Evolutionary conservation across 2,113 vertebrate genomes (phyloP).

Genomic region (Morphnarchus princeps): DNA sequence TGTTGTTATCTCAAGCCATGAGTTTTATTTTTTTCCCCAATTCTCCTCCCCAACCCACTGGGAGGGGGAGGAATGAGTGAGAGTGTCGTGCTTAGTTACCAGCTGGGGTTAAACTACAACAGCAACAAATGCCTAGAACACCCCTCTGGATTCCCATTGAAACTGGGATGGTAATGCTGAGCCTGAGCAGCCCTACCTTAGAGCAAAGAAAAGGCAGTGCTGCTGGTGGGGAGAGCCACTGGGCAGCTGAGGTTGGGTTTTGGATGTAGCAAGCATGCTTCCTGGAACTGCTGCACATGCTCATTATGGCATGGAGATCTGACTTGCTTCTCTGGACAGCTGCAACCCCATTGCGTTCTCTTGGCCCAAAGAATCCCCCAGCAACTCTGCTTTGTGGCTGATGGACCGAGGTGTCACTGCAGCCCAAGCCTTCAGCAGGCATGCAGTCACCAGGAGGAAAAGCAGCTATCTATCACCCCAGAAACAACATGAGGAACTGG

Average conservation of each 20-base stretch:
- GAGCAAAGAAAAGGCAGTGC: background rate
- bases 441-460: background rate
- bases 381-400: background rate
- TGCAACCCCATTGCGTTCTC: accelerated
- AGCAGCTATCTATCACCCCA: background rate
- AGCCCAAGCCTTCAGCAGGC: background rate
- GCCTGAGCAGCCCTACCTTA: background rate
- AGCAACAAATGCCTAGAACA: background rate
- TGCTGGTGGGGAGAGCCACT: background rate
- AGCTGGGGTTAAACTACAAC: too few species aligned
- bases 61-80: too few species aligned
- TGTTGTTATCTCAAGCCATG: too few species aligned
- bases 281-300: accelerated
- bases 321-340: background rate
- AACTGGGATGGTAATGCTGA: background rate
- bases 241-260: background rate
- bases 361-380: background rate
- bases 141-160: background rate
- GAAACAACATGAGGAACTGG: background rate
- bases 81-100: too few species aligned
- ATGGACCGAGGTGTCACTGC: background rate
- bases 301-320: accelerated
- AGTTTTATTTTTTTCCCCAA: too few species aligned
- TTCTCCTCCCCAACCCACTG: too few species aligned
- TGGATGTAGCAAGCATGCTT: background rate